Conservation (phyloP, 2,797 vertebrate genomes). For the Parauchenoglanis punctatus region DNA sequence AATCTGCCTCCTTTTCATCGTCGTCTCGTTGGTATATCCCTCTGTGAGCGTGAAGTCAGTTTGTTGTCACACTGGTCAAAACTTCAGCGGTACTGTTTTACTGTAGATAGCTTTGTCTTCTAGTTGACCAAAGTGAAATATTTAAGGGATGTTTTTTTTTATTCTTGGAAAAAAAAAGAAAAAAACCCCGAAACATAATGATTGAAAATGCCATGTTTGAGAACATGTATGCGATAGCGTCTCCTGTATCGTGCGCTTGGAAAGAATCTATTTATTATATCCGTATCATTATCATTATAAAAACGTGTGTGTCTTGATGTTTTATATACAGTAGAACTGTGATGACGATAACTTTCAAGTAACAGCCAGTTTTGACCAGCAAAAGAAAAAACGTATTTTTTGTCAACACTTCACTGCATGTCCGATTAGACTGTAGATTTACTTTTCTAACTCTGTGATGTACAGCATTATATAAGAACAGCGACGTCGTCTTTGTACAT, state of each 20-base stretch:
- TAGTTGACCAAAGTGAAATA: slow-evolving; percentile 59
- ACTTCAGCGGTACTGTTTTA: slow-evolving; percentile 52
- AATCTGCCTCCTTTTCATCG: slow-evolving; percentile 6
- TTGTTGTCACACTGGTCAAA: slow-evolving; percentile 37
- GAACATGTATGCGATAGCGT: slow-evolving; percentile 41
- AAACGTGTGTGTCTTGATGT: slow-evolving; percentile 49
- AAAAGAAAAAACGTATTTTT: slow-evolving; percentile 40
- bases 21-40: slow-evolving; percentile 9
- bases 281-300: neutral
- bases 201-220: slow-evolving; percentile 26
- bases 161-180: neutral
- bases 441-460: slow-evolving; percentile 29
- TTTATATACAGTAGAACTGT: slow-evolving; percentile 36
- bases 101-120: slow-evolving; percentile 52
- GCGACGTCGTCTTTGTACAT: slow-evolving; percentile 33
- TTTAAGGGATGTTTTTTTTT: slow-evolving; percentile 38
- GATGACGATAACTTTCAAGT: slow-evolving; percentile 15
- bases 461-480: neutral
- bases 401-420: slow-evolving; percentile 49
- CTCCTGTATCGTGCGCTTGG: slow-evolving; percentile 36
- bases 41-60: slow-evolving; percentile 33
- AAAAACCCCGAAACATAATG: neutral
- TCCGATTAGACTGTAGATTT: slow-evolving; percentile 39
- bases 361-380: slow-evolving; percentile 36
- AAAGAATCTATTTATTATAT: slow-evolving; percentile 49